A percentile compares a stretch with the other conserved stretches of the same genome.
These are phyloP conservation scores for Henicopernis longicauda DNA, from an alignment of 2,113 vertebrate genomes.

Conservation along the genomic window DNA sequence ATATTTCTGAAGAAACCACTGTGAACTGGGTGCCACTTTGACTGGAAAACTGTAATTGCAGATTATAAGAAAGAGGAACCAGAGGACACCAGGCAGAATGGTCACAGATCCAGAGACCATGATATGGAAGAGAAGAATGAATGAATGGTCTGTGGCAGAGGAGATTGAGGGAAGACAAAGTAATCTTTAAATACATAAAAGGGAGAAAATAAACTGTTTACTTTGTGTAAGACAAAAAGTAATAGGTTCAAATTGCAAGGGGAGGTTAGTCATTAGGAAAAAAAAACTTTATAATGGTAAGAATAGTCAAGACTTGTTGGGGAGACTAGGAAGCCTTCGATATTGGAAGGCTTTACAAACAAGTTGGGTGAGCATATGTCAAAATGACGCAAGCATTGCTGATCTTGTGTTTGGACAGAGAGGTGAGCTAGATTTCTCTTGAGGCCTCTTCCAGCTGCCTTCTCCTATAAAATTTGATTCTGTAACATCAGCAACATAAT, in stretches of 20 bases:
- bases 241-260: background rate
- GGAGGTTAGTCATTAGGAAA: background rate
- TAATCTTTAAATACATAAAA: background rate
- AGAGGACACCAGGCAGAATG: background rate
- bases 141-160: background rate
- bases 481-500: constrained; percentile 49
- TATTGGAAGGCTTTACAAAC: background rate
- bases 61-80: background rate
- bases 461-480: constrained; percentile 54
- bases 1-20: background rate
- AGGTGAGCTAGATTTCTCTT: constrained; percentile 35
- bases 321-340: background rate
- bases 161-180: background rate
- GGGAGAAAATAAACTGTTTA: background rate
- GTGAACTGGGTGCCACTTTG: background rate
- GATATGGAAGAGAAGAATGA: background rate
- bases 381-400: constrained; percentile 17
- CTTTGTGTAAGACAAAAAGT: background rate
- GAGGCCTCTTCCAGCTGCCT: constrained; percentile 49
- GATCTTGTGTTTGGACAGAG: constrained; percentile 24
- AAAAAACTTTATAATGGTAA: background rate
- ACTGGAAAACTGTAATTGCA: background rate
- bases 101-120: background rate
- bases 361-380: constrained; percentile 7
- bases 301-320: background rate